Evolutionary conservation across 2,888 invertebrate genomes (phyloP), one percentile per base, ranked within the genome.

Genomic region (Aethes cnicana): DNA sequence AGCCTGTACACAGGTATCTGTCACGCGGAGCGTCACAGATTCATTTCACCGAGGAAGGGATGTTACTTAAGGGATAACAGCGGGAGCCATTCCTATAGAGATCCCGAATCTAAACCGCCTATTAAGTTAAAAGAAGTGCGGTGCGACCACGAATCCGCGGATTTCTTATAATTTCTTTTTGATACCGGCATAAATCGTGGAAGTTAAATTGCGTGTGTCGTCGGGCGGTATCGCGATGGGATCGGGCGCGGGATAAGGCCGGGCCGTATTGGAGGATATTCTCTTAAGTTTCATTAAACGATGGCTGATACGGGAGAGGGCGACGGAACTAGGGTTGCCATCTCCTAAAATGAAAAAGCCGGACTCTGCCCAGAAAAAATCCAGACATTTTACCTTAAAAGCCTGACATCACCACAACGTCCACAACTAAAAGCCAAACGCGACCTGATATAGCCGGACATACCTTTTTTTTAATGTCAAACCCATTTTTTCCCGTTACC

Each of bases 241-340:
- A 86, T 86, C 86, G 71, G 72, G 64, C 61, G 63, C 68, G 66
- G 69, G 72, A 87, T 87, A 87, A 87, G 88, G 86, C 86, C 73
- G 59, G 66, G 80, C 81, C 82, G 78, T 84, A 70, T 85, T 81
- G 84, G 87, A 84, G 77, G 81, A 82, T 82, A 81, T 82, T 81
- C 84, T 83, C 85, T 84, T 84, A 81, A 88, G 84, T 85, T 87
- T 87, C 87, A 87, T 88, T 88, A 87, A 86, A 77, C 79, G 86
- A 85, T 84, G 68, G 70, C 69, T 74, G 85, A 84, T 83, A 81
- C 70, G 50, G 50, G 36, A 44, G 12, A 50, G 50, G n/a, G n/a
- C n/a, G n/a, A n/a, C n/a, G n/a, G n/a, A n/a, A n/a, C n/a, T n/a
- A n/a, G n/a, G n/a, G n/a, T n/a, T n/a, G n/a, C n/a, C n/a, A n/a